Base-by-base conservation (phyloP, 2,888 invertebrate genomes). In the Minunthozetes semirufus region DNA sequence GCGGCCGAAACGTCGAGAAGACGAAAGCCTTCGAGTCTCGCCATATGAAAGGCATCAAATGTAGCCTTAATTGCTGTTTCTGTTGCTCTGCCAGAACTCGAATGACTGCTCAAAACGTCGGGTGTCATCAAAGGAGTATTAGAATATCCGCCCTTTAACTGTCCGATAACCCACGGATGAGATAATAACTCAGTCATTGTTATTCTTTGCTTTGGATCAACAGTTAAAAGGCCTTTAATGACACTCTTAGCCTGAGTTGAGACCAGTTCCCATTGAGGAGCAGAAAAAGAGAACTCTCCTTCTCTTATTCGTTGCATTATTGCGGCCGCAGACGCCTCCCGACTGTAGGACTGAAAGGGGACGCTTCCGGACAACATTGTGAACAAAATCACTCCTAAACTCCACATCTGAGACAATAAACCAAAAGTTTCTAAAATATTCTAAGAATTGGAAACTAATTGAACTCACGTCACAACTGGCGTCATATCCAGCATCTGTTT, bases 351-450 rank as follows among this genome's bases (percentile, higher is more conserved):
- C 56, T 75, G 75, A 56, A 76, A 76, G 5, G 74, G 71, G 61
- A 77, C 75, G 25, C 77, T 88, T 0, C 96, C 96, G 77, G 92
- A 90, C 68, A 96, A 83, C 89, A 92, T 89, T 75, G 90, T 90
- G 82, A 90, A 92, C 88, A 95, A 85, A 78, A 96, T 92, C 1
- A 95, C 95, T 0, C 98, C 98, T 0, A 98, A 86, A 79, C 94
- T 93, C 94, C 97, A 98, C 76, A 96, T 42, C 75, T 75, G 15
- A 17, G 13, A 1, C 2, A 38, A 72, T 9, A 46, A 61, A 46
- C 13, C 1, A 72, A 53, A 50, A 13, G 2, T 59, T 72, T 4
- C 8, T 4, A 22, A 71, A 19, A 27, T 1, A 19, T 15, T 11
- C 33, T 27, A 19, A 61, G n/a, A 63, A 13, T 42, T 22, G 22